These are phyloP conservation scores for Orchesellides sinensis DNA, from an alignment of 2,888 invertebrate genomes.

Conservation along the genomic window DNA sequence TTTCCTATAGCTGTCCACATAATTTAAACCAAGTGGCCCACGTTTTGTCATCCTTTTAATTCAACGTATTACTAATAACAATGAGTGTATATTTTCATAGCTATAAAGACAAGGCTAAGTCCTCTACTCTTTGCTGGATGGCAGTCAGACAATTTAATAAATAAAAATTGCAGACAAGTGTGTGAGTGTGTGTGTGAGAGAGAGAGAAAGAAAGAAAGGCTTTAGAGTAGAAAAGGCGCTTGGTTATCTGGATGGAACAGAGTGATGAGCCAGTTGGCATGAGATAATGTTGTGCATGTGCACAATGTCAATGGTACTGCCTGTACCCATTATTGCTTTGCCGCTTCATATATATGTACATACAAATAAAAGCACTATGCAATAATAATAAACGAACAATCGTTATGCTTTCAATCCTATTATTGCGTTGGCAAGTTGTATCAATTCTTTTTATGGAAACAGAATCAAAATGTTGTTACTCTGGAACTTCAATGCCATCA, in stretches of 20 bases:
- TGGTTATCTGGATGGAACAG: neutral
- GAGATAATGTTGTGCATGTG: neutral
- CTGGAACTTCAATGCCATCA: neutral
- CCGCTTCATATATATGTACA: neutral
- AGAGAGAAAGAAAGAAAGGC: neutral
- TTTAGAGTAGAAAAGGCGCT: slow-evolving; percentile 29
- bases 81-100: neutral
- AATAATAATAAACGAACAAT: neutral
- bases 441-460: neutral
- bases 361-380: no score
- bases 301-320: slow-evolving; percentile 50
- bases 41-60: slow-evolving; percentile 15
- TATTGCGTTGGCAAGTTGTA: neutral
- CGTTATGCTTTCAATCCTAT: neutral
- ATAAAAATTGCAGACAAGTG: slow-evolving; percentile 58
- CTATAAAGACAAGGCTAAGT: slow-evolving; percentile 5
- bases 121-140: slow-evolving; percentile 10
- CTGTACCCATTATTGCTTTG: slow-evolving; percentile 44
- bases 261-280: slow-evolving; percentile 25
- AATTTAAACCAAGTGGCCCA: slow-evolving; percentile 21
- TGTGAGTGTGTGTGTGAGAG: slow-evolving; percentile 15
- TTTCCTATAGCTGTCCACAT: no score
- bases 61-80: neutral
- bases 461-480: neutral
- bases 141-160: slow-evolving; percentile 46